Conservation (phyloP, 2,113 vertebrate genomes). For the Thalassarche chlororhynchos region DNA sequence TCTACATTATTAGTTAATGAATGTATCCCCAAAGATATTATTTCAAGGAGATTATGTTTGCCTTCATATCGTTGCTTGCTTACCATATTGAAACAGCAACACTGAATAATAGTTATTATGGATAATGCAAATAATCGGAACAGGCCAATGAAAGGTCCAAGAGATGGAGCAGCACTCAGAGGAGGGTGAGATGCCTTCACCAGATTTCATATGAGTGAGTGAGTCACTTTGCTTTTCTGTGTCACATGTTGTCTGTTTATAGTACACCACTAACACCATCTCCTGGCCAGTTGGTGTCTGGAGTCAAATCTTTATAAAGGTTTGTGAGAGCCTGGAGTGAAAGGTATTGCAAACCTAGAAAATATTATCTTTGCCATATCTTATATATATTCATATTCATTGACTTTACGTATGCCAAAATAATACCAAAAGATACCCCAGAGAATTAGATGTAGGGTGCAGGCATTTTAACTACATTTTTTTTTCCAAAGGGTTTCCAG, state of each 20-base stretch:
- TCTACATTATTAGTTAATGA: background rate
- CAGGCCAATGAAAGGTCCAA: background rate
- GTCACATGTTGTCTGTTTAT: background rate
- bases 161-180: background rate
- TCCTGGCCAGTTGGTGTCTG: conserved; percentile 37
- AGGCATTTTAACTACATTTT: background rate
- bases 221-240: background rate
- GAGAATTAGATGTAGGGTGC: background rate
- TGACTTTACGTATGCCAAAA: background rate
- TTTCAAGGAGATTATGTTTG: background rate
- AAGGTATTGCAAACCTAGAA: background rate
- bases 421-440: background rate
- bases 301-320: background rate
- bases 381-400: background rate
- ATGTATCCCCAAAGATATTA: background rate
- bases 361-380: background rate
- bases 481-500: background rate
- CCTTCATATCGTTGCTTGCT: background rate
- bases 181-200: background rate
- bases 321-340: background rate
- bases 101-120: background rate
- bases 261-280: conserved; percentile 52
- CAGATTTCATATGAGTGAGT: background rate
- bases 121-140: background rate
- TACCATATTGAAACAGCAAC: background rate